Percentiles rank a stretch among this genome's conserved stretches.
Evolutionary conservation across 2,797 vertebrate genomes (phyloP).

Genomic region (Sarcophilus harrisii): DNA sequence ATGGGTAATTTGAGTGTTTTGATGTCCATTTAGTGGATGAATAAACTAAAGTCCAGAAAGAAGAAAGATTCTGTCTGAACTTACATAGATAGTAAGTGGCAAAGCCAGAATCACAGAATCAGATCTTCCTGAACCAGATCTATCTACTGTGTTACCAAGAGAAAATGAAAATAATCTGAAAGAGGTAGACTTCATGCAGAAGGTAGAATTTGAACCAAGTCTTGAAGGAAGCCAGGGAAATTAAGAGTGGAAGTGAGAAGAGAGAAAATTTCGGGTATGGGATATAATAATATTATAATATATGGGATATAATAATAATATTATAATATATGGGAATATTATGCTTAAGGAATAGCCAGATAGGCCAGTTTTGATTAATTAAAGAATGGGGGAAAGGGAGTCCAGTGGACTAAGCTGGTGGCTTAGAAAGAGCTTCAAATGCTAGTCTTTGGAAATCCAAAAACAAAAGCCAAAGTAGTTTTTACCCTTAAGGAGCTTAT

Average conservation of each 20-base stretch:
- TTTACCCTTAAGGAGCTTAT: not conserved
- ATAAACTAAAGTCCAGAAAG: not conserved
- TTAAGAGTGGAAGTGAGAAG: not conserved
- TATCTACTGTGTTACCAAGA: not conserved
- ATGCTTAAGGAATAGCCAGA: not conserved
- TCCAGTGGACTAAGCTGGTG: not conserved
- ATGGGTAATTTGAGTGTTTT: not conserved
- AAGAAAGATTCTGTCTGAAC: not conserved
- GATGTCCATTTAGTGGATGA: not conserved
- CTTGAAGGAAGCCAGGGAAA: not conserved
- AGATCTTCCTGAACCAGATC: not conserved
- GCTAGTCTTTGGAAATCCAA: not conserved
- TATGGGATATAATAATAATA: not conserved
- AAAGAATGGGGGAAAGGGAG: not conserved
- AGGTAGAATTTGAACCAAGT: not conserved
- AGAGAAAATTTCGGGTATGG: not conserved
- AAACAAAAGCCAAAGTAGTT: not conserved
- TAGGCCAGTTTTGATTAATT: not conserved
- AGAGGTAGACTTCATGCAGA: not conserved
- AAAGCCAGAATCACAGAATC: not conserved
- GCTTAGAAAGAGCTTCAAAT: not conserved
- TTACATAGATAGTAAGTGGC: not conserved
- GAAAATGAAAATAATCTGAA: not conserved
- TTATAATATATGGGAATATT: not conserved
- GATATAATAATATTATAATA: not conserved